Base-by-base conservation (phyloP, 37 sponge, comb jelly and placozoan genomes). In the Petrosia ficiformis region DNA sequence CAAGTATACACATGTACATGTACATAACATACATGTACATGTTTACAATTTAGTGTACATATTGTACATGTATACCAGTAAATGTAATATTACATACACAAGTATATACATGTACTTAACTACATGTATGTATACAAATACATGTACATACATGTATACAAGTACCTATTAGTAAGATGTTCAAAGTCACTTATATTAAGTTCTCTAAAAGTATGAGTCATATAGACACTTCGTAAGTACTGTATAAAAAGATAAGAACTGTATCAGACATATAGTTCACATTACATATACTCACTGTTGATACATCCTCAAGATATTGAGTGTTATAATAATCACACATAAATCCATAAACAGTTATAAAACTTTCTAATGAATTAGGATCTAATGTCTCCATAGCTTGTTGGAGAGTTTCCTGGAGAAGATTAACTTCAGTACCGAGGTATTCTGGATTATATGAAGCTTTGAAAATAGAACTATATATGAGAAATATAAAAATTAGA, bases 301-400 rank as follows among this genome's bases (percentile, higher is more conserved):
- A 54, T 8, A 86, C 73, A 28, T 86, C 87, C 24, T 74, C 74
- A 39, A 64, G 78, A 74, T 79, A 79, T 0, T 74, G 80, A 5
- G 82, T 67, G 1, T 75, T 74, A 54, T 87, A 76, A 43, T 61
- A 76, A 56, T 83, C 84, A 42, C 84, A 83, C 39, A 86, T 79
- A 61, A 91, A 91, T 66, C 76, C 92, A 36, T 91, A 91, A 3
- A 77, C 48, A 38, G 80, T 91, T 54, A 91, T 67, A 58, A 86
- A 91, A 35, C 92, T 88, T 0, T 75, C 44, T 14, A 86, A 41
- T 21, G 80, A 72, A 35, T 77, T 59, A n/a, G 72, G 65, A 41
- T 91, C 92, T 2, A 61, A 66, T 34, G 75, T 79, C 0, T 82
- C 79, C 92, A 91, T 86, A 21, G 67, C 71, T 26, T 78, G 57